Evolutionary conservation across 92 coral and sea anemone genomes (phyloP).

Genomic region (Phenganax marumi): DNA sequence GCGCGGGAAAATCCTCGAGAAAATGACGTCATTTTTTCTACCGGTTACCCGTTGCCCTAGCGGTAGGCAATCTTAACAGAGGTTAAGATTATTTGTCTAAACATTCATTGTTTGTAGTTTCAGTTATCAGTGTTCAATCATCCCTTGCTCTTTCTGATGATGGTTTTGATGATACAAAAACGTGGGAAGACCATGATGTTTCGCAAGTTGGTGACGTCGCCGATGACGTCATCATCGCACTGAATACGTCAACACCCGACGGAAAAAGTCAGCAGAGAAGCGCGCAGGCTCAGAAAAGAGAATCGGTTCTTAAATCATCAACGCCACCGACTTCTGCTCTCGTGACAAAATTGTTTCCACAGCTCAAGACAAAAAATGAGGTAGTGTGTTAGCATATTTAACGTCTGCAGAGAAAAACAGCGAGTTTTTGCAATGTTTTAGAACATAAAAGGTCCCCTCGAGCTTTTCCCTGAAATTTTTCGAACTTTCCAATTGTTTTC

Average conservation of each 20-base stretch:
- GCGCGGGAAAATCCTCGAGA: no score
- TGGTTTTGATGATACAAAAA: conserved; percentile 33
- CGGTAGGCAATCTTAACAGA: no score
- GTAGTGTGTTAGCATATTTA: background rate
- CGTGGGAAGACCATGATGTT: conserved; percentile 34
- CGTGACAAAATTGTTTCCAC: conserved; percentile 90
- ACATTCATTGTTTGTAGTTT: background rate
- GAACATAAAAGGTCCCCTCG: no score
- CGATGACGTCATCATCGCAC: conserved; percentile 6
- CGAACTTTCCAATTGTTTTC: no score
- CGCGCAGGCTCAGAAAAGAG: background rate
- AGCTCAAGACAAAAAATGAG: conserved; percentile 70
- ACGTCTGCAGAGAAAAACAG: no score
- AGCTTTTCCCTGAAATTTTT: no score
- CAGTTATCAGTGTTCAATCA: conserved; percentile 26
- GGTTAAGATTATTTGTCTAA: no score
- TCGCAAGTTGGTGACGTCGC: conserved; percentile 1
- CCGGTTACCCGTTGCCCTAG: no score
- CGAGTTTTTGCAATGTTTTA: no score
- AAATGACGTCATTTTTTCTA: no score
- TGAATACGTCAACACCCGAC: conserved; percentile 40
- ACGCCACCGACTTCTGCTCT: conserved; percentile 96
- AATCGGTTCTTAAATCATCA: conserved; percentile 32
- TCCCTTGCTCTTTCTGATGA: conserved; percentile 30
- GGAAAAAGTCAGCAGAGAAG: conserved; percentile 11